A percentile compares a stretch with the other conserved stretches of the same genome.
These are phyloP conservation scores for Chrysina gloriosa DNA, from an alignment of 2,888 invertebrate species.

Conservation along the genomic window DNA sequence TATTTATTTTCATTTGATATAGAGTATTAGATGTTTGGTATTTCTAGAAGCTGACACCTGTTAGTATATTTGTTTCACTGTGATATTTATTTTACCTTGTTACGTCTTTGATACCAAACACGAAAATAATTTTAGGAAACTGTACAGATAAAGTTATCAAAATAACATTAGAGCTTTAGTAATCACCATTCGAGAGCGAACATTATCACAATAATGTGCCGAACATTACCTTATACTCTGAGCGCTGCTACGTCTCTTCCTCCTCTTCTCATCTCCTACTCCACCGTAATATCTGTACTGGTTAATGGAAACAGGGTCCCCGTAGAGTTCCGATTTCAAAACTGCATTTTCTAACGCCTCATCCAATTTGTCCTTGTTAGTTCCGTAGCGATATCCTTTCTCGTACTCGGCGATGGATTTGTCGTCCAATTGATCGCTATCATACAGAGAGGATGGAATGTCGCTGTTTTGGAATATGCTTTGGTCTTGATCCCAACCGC, in stretches of 20 bases:
- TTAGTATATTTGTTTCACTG: too few species aligned
- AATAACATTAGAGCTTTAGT: too few species aligned
- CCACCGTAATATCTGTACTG: conserved; percentile 62
- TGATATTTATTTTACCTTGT: too few species aligned
- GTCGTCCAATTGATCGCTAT: conserved; percentile 57
- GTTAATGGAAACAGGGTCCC: conserved; percentile 69
- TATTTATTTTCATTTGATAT: too few species aligned
- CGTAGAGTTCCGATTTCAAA: conserved; percentile 72
- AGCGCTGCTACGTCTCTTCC: conserved; percentile 55
- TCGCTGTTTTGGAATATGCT: conserved; percentile 42
- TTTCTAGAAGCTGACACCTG: too few species aligned
- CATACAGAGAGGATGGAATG: conserved; percentile 57
- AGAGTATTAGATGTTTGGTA: too few species aligned
- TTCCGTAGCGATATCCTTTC: conserved; percentile 62
- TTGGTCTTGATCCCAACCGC: conserved; percentile 39
- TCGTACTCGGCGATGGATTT: conserved; percentile 62
- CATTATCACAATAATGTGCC: too few species aligned
- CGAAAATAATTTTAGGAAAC: too few species aligned
- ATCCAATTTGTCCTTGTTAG: conserved; percentile 61
- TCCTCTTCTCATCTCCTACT: conserved; percentile 56
- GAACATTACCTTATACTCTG: conserved; percentile 55
- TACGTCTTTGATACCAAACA: too few species aligned
- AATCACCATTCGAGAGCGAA: too few species aligned
- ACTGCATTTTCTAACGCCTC: conserved; percentile 70
- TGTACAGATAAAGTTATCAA: too few species aligned